A percentile compares a stretch with the other conserved stretches of the same genome.
Evolutionary conservation across 2,113 vertebrate genomes (phyloP).

Genomic region (Lamprotornis superbus): DNA sequence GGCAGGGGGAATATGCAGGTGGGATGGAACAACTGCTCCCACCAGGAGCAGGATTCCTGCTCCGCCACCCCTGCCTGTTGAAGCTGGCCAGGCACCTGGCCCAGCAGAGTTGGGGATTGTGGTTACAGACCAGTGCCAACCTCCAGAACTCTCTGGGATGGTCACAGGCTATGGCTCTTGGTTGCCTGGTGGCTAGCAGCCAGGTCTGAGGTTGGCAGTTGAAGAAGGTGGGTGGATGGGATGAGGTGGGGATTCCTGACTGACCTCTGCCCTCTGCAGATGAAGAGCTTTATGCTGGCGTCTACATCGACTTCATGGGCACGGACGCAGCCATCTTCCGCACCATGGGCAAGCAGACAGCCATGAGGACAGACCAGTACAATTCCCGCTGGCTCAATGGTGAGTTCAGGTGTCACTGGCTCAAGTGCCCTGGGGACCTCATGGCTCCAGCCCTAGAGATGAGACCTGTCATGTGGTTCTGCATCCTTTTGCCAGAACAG

Average conservation of each 20-base stretch:
- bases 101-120: background rate
- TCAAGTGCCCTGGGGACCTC: background rate
- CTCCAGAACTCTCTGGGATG: background rate
- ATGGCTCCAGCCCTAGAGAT: background rate
- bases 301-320: slow-evolving; percentile 99
- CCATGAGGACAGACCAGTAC: slow-evolving; percentile 99
- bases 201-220: background rate
- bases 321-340: slow-evolving; percentile 97
- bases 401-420: slow-evolving; percentile 45
- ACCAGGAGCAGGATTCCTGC: background rate
- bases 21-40: background rate
- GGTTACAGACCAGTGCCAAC: background rate
- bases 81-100: background rate
- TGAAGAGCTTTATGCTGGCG: slow-evolving; percentile 94
- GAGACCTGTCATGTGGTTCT: fast-evolving
- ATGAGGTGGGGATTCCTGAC: background rate
- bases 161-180: background rate
- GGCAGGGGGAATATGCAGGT: background rate
- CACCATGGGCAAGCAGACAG: slow-evolving; percentile 94
- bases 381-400: slow-evolving; percentile 98
- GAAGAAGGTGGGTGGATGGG: background rate
- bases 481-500: background rate
- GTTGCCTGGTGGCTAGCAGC: background rate
- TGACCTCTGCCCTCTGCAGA: slow-evolving; percentile 76
- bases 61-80: background rate